phyloP scores from a whole-genome alignment of 2,888 invertebrate genomes.

The Caenorhabditis sinica region DNA sequence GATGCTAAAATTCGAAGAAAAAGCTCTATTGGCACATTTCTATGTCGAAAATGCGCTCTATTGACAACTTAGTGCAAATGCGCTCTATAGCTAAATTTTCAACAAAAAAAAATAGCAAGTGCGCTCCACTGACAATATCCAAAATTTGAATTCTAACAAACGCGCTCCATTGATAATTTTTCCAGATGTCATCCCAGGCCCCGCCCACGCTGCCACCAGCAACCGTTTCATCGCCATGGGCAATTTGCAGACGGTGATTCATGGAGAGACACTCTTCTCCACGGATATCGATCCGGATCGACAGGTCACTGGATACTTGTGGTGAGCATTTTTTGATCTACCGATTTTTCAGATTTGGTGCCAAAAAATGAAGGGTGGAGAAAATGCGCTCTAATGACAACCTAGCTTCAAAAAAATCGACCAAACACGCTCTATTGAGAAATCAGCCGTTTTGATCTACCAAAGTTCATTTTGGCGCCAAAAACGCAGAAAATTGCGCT shows the following conservation, averaged over 20 bases:
- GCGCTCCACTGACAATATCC: too few species aligned
- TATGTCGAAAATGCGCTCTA: background rate
- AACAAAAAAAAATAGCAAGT: background rate
- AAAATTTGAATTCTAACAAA: background rate
- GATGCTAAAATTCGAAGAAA: background rate
- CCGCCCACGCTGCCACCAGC: slow-evolving; percentile 24
- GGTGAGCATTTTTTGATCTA: slow-evolving; percentile 58
- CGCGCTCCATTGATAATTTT: background rate
- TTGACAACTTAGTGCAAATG: too few species aligned
- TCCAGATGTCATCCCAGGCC: slow-evolving; percentile 12
- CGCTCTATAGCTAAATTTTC: too few species aligned
- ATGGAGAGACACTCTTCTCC: slow-evolving; percentile 67
- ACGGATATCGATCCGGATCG: slow-evolving; percentile 64
- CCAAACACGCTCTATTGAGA: too few species aligned
- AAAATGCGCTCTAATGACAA: too few species aligned
- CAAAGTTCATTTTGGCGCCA: too few species aligned
- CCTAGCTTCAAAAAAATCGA: too few species aligned
- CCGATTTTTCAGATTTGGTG: too few species aligned
- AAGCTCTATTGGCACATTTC: too few species aligned
- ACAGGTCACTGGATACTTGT: slow-evolving; percentile 62
- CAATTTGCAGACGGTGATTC: slow-evolving; percentile 74
- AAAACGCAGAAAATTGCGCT: too few species aligned
- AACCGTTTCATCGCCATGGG: slow-evolving; percentile 71
- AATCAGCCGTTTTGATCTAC: too few species aligned
- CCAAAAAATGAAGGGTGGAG: too few species aligned